Evolutionary conservation across 2,888 invertebrate genomes (phyloP).

Genomic region (Sarcophaga subvicina): DNA sequence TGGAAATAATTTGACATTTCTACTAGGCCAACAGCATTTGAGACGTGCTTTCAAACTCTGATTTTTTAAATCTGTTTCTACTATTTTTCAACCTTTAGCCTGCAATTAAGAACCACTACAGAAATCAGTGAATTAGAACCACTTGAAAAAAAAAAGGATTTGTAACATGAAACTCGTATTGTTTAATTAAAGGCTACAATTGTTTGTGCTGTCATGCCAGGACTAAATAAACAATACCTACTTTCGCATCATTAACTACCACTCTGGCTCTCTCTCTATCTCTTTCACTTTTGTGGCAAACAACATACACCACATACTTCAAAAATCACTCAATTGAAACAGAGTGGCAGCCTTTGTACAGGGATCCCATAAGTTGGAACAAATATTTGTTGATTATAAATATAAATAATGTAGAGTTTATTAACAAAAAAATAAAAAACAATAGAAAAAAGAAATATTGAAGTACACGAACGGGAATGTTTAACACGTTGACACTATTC

Average conservation of each 20-base stretch:
- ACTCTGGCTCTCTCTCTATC: neutral
- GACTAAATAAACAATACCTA: constrained; percentile 1
- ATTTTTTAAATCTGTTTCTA: too few species aligned
- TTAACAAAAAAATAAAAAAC: neutral
- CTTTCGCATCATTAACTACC: neutral
- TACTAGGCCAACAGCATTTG: constrained; percentile 47
- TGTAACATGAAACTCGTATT: constrained; percentile 42
- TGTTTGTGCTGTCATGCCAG: constrained; percentile 21
- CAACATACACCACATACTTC: neutral
- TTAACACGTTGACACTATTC: too few species aligned
- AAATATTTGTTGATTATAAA: neutral
- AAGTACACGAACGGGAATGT: too few species aligned
- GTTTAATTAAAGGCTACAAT: constrained; percentile 48
- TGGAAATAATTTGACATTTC: constrained; percentile 49
- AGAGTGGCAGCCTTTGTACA: constrained; percentile 34
- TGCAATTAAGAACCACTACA: constrained; percentile 46
- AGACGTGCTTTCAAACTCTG: neutral
- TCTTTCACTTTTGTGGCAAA: neutral
- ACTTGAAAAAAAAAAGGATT: constrained; percentile 23
- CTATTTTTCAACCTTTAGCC: constrained; percentile 5
- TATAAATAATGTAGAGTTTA: too few species aligned
- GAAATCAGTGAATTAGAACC: constrained; percentile 55
- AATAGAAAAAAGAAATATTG: too few species aligned
- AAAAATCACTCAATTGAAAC: constrained; percentile 59
- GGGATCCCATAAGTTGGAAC: constrained; percentile 36